Evolutionary conservation across 2,888 invertebrate species (phyloP).

Genomic region (Beris chalybata): DNA sequence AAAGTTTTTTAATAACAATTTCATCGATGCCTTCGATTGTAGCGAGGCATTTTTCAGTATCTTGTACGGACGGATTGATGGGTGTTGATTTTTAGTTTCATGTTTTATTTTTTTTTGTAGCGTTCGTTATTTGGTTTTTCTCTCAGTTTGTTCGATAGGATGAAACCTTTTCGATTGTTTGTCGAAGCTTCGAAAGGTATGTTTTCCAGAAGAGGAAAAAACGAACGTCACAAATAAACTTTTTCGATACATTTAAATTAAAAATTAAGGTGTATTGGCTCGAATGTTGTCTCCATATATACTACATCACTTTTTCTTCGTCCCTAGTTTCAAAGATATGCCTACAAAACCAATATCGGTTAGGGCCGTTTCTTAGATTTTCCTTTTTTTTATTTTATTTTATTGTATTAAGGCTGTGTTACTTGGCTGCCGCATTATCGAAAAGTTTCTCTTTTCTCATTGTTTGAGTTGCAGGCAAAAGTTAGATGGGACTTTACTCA

Average conservation of each 20-base stretch:
- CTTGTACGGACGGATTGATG: slow-evolving; percentile 1
- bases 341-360: slow-evolving; percentile 12
- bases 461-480: slow-evolving; percentile 37
- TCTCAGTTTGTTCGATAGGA: slow-evolving; percentile 3
- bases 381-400: slow-evolving; percentile 1
- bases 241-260: slow-evolving; percentile 40
- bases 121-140: slow-evolving; percentile 1
- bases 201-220: slow-evolving; percentile 6
- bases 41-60: slow-evolving; percentile 9
- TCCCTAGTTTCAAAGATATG: slow-evolving; percentile 3
- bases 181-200: slow-evolving; percentile 13
- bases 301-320: slow-evolving; percentile 6
- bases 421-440: slow-evolving; percentile 14
- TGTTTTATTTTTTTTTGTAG: slow-evolving; percentile 9
- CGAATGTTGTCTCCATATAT: slow-evolving; percentile 1
- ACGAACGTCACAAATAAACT: slow-evolving; percentile 28
- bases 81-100: slow-evolving; percentile 21
- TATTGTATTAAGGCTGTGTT: slow-evolving; percentile 11
- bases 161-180: slow-evolving; percentile 12
- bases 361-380: background rate
- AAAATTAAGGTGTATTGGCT: slow-evolving; percentile 33
- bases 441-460: slow-evolving; percentile 26
- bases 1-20: slow-evolving; percentile 39
- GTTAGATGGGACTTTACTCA: slow-evolving; percentile 37
- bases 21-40: slow-evolving; percentile 26